Conservation (phyloP, 2,888 invertebrate genomes). For the Tachina grossa region DNA sequence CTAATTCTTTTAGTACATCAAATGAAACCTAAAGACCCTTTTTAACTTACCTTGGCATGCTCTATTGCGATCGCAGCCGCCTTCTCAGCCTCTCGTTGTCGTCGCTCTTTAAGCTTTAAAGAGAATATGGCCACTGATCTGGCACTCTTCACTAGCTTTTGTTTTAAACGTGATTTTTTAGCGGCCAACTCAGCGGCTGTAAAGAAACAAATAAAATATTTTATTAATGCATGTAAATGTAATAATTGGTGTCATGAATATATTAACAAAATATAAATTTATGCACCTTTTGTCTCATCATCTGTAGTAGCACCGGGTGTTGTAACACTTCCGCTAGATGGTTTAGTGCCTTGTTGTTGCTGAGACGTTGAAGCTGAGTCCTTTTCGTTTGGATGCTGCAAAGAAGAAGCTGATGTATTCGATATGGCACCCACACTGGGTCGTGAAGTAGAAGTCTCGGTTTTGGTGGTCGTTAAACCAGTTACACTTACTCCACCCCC, state of each 20-base stretch:
- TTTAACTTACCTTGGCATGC: slow-evolving; percentile 82
- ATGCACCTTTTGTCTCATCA: slow-evolving; percentile 85
- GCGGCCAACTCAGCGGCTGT: slow-evolving; percentile 85
- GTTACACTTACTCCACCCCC: slow-evolving; percentile 77
- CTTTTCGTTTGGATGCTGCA: slow-evolving; percentile 74
- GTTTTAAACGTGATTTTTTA: slow-evolving; percentile 88
- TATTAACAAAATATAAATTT: not conserved
- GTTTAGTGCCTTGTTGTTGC: slow-evolving; percentile 68
- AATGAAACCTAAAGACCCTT: not conserved
- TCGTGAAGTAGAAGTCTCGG: slow-evolving; percentile 74
- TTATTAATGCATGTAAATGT: not conserved
- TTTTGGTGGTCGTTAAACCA: slow-evolving; percentile 64
- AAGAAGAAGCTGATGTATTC: slow-evolving; percentile 78
- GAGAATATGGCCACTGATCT: slow-evolving; percentile 94
- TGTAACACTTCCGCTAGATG: slow-evolving; percentile 54
- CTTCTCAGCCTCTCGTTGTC: slow-evolving; percentile 89
- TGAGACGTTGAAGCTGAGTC: slow-evolving; percentile 74
- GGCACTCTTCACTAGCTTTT: slow-evolving; percentile 91
- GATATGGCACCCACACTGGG: slow-evolving; percentile 80
- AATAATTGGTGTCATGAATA: not conserved
- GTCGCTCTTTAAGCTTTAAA: slow-evolving; percentile 89
- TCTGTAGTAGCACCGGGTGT: slow-evolving; percentile 79
- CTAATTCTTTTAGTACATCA: too few relatives aligned
- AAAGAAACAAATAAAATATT: slow-evolving; percentile 25
- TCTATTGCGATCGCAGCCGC: slow-evolving; percentile 86